Evolutionary conservation across 1,140 invertebrate species (phyloP).

Genomic region (Lethrus apterus): DNA sequence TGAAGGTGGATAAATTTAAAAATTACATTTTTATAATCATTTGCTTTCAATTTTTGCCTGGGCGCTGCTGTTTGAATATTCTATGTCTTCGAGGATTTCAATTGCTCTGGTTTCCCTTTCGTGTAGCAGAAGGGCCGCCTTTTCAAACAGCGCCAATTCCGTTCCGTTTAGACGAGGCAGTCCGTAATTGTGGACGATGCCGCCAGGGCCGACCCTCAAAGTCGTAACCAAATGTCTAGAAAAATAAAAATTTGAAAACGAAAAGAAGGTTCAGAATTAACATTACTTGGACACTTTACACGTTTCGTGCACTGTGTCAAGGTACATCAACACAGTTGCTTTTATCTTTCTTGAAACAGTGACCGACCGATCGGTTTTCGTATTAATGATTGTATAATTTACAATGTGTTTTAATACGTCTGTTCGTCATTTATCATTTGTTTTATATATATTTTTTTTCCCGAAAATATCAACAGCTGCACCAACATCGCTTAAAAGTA

Average conservation of each 20-base stretch:
- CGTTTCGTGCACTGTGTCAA: too few species aligned
- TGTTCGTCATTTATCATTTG: background rate
- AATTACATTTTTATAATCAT: background rate
- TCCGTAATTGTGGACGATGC: constrained; percentile 34
- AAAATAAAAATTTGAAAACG: background rate
- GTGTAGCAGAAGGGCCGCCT: constrained; percentile 21
- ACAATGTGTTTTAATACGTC: background rate
- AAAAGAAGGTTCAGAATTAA: too few species aligned
- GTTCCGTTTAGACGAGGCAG: constrained; percentile 27
- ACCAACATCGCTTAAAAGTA: background rate
- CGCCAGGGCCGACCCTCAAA: constrained; percentile 29
- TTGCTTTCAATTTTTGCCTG: background rate
- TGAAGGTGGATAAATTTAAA: too few species aligned
- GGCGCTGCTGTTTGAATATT: constrained; percentile 1
- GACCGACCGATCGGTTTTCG: background rate
- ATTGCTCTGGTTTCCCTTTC: constrained; percentile 30
- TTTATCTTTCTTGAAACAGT: background rate
- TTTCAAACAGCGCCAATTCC: constrained; percentile 31
- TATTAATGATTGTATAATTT: background rate
- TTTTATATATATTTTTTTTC: background rate
- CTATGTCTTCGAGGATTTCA: constrained; percentile 22
- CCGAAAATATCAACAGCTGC: background rate
- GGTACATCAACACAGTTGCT: too few species aligned
- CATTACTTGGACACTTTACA: too few species aligned
- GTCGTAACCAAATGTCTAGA: constrained; percentile 31